phyloP scores from a whole-genome alignment of 1,140 invertebrate genomes.

The Apis cerana region DNA sequence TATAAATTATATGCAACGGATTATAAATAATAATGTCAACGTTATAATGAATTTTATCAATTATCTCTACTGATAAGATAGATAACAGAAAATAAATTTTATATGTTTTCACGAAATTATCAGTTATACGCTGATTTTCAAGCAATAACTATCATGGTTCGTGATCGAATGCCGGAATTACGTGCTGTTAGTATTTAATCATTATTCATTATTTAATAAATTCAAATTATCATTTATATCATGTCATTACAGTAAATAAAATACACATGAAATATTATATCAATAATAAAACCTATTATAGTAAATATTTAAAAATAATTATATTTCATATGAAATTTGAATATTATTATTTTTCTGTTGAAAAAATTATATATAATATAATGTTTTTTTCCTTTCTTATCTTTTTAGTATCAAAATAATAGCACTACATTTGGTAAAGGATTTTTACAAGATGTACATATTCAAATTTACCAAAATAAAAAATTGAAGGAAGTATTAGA shows the following conservation, averaged over 20 bases:
- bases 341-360: not conserved
- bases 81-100: constrained; percentile 46
- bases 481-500: constrained; percentile 76
- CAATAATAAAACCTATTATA: not conserved
- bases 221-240: not conserved
- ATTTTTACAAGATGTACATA: constrained; percentile 73
- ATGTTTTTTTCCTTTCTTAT: not conserved
- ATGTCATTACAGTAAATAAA: not conserved
- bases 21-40: constrained; percentile 32
- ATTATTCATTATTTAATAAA: not conserved
- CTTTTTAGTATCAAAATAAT: constrained; percentile 68
- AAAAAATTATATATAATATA: not conserved
- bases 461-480: constrained; percentile 72
- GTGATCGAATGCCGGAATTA: constrained; percentile 78
- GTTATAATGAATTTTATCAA: constrained; percentile 67
- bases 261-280: not conserved
- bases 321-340: not conserved
- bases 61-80: constrained; percentile 76
- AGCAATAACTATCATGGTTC: constrained; percentile 72
- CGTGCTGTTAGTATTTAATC: constrained; percentile 73
- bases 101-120: constrained; percentile 53
- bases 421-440: constrained; percentile 67
- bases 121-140: constrained; percentile 60
- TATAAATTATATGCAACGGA: not conserved
- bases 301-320: not conserved